Evolutionary conservation across 2,888 invertebrate genomes (phyloP).

Genomic region (Epicampocera succincta): DNA sequence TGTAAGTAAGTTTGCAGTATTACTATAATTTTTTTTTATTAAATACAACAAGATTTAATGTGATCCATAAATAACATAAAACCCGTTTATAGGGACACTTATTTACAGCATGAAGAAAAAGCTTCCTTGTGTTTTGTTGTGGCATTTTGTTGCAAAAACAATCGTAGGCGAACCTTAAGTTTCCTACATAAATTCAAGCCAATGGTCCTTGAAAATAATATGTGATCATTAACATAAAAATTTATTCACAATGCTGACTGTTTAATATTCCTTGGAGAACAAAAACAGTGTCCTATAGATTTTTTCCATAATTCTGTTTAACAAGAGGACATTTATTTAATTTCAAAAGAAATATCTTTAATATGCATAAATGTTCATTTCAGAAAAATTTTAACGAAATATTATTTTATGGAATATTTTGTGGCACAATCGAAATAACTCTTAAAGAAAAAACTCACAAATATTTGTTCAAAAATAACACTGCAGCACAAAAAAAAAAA

Average conservation of each 20-base stretch:
- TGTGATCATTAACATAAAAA: slow-evolving; percentile 38
- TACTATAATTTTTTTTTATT: slow-evolving; percentile 19
- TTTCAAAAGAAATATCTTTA: no score
- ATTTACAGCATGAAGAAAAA: slow-evolving; percentile 17
- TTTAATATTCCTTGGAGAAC: background rate
- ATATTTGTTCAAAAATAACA: no score
- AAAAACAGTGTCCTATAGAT: background rate
- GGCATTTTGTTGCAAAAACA: background rate
- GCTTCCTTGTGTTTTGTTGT: slow-evolving; percentile 29
- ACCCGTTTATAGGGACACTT: slow-evolving; percentile 54
- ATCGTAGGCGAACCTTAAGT: slow-evolving; percentile 37
- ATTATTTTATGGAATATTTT: no score
- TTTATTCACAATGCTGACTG: slow-evolving; percentile 20
- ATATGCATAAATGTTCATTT: no score
- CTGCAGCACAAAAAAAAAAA: no score
- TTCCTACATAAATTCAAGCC: slow-evolving; percentile 30
- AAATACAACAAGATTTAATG: slow-evolving; percentile 39
- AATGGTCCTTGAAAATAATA: slow-evolving; percentile 25
- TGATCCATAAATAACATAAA: slow-evolving; percentile 56
- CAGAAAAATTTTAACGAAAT: no score
- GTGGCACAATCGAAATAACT: no score
- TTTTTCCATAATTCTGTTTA: slow-evolving; percentile 6
- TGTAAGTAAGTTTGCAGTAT: background rate
- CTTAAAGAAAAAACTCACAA: no score
- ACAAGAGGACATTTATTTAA: slow-evolving; percentile 11